Percentiles rank a stretch among this genome's conserved stretches.
Conservation (phyloP, 1,140 invertebrate species). For the Agrypnia vestita region DNA sequence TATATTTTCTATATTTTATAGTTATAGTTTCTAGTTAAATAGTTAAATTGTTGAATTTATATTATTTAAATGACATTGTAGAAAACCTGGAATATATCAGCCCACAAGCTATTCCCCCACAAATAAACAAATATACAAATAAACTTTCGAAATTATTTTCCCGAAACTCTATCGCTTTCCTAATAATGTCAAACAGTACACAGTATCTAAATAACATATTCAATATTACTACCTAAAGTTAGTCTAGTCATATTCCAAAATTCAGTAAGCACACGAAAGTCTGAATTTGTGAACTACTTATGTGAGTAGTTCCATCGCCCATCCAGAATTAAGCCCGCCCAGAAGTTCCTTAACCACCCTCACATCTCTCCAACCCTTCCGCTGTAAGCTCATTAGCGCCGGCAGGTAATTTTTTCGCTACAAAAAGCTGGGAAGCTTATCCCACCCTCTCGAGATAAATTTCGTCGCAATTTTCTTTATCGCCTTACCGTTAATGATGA, state of each 20-base stretch:
- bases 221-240: no score
- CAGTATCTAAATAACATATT: no score
- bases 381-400: conserved; percentile 18
- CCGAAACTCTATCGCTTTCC: no score
- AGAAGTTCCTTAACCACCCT: conserved; percentile 26
- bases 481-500: background rate
- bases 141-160: no score
- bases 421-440: background rate
- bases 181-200: no score
- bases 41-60: no score
- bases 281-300: background rate
- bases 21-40: no score
- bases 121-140: no score
- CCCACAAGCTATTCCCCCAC: no score
- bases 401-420: conserved; percentile 22
- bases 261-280: background rate
- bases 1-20: no score
- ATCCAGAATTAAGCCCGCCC: background rate
- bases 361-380: conserved; percentile 15
- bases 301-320: background rate
- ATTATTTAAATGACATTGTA: no score
- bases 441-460: background rate
- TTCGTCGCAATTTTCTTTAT: background rate
- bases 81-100: no score
- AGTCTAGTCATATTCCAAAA: background rate